Percentiles rank a stretch among this genome's conserved stretches.
Conservation (phyloP, 2,888 invertebrate genomes). For the Malacosoma neustria region DNA sequence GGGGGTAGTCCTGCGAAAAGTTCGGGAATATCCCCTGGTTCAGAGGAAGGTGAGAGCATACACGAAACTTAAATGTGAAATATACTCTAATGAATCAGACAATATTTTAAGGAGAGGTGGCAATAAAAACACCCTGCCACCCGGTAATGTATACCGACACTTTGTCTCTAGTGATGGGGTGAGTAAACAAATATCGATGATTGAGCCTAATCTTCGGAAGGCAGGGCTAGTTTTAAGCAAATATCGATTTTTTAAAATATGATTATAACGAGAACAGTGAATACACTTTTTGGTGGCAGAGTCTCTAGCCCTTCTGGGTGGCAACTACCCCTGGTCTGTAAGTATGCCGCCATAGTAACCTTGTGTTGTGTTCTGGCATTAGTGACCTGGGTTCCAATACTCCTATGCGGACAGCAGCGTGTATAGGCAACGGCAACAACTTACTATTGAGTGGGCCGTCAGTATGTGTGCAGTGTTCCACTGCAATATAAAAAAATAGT, state of each 20-base stretch:
- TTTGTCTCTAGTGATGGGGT: slow-evolving; percentile 65
- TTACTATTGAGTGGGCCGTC: slow-evolving; percentile 17
- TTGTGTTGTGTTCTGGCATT: too few species aligned
- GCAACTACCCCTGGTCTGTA: too few species aligned
- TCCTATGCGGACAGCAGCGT: too few species aligned
- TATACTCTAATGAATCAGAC: slow-evolving; percentile 75
- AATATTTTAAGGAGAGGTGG: slow-evolving; percentile 72
- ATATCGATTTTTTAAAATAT: too few species aligned
- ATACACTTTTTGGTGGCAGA: slow-evolving; percentile 12
- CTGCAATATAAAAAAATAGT: slow-evolving; percentile 2
- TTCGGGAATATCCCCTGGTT: slow-evolving; percentile 36
- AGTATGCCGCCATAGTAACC: too few species aligned
- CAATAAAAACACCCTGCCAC: slow-evolving; percentile 64
- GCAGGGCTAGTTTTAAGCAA: too few species aligned
- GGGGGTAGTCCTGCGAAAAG: slow-evolving; percentile 59
- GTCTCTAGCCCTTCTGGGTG: too few species aligned
- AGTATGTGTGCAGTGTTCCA: slow-evolving; percentile 3
- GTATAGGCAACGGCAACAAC: too few species aligned
- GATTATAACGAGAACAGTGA: too few species aligned
- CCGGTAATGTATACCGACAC: slow-evolving; percentile 68
- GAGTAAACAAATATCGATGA: slow-evolving; percentile 65
- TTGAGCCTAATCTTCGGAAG: too few species aligned
- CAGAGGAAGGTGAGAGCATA: slow-evolving; percentile 50
- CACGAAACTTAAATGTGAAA: slow-evolving; percentile 71
- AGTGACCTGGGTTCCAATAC: too few species aligned